Base-by-base conservation (phyloP, 2,888 invertebrate species). In the Helobdella robusta region DNA sequence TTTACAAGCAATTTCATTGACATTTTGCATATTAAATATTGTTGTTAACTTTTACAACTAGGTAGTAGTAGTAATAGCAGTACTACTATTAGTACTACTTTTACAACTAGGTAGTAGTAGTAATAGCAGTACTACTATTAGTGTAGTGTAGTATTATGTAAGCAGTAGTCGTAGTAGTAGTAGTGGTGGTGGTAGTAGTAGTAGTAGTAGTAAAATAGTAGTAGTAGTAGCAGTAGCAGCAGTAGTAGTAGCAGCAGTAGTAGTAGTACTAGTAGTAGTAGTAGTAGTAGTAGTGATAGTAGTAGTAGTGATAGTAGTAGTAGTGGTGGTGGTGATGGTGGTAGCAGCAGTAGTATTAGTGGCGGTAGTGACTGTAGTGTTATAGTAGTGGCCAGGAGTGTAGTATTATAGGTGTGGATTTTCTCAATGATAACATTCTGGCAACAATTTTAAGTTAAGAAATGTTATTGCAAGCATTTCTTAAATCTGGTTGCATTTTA, bases 211-310 rank as follows among this genome's bases (percentile, higher is more conserved):
- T 50, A 50, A 25, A 8, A 11, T n/a, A n/a, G 52, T 50, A 11
- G 52, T 50, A 11, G 52, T 50, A 11, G 52, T 50, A n/a, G 52
- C n/a, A 50, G 52, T 50, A 50, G 52, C 25, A 50, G 52, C 25
- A 50, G 52, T 50, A 50, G 52, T 50, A 50, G 52, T 50, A 50
- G 52, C 25, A 50, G 52, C 25, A 50, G 52, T 50, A 50, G 52
- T 50, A 50, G 52, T 50, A 50, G 52, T 50, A 50, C 23, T 50
- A 50, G 52, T 50, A 50, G 52, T 50, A 50, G 52, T 50, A 50
- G 52, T 50, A 50, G 52, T 50, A 50, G 52, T 50, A n/a, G 52
- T 50, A 50, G 52, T 50, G 25, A 25, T 50, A 50, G 52, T 50
- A 50, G 52, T 50, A 50, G 52, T 50, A 50, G 52, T 50, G 25